phyloP scores from a whole-genome alignment of 1,140 invertebrate species.

The Trichogramma pretiosum region DNA sequence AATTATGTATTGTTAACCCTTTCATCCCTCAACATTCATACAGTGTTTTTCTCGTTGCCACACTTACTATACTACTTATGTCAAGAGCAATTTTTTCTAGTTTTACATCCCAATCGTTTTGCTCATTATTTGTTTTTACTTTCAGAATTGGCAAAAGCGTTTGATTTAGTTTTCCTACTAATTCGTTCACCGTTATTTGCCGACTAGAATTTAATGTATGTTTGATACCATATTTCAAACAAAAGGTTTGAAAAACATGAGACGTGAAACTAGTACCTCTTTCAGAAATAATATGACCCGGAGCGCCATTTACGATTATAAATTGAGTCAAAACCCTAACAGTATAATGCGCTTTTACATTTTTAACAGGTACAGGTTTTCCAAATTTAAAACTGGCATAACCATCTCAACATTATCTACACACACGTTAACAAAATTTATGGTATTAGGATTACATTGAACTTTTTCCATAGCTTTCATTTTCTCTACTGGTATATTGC shows the following conservation, averaged over 20 bases:
- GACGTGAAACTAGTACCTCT: no score
- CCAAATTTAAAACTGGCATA: no score
- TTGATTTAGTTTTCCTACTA: constrained; percentile 14
- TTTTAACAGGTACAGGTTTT: no score
- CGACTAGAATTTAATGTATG: constrained; percentile 24
- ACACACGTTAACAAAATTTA: no score
- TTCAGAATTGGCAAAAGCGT: constrained; percentile 8
- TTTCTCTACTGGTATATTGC: no score
- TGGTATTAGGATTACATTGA: no score
- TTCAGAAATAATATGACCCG: no score
- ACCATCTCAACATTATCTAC: no score
- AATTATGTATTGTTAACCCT: constrained; percentile 1
- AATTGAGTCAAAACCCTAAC: no score
- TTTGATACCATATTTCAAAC: constrained; percentile 20
- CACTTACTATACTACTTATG: constrained; percentile 8
- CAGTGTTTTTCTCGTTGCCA: constrained; percentile 12
- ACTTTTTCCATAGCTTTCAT: no score
- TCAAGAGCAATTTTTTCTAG: constrained; percentile 4
- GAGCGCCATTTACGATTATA: no score
- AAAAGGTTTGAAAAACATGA: constrained; percentile 15
- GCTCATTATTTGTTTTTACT: not conserved
- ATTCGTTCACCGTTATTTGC: constrained; percentile 24
- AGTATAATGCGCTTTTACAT: no score
- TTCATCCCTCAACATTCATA: constrained; percentile 5
- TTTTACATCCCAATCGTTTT: constrained; percentile 2